phyloP scores from a whole-genome alignment of 1,140 invertebrate genomes.

The Penaeus vannamei region DNA sequence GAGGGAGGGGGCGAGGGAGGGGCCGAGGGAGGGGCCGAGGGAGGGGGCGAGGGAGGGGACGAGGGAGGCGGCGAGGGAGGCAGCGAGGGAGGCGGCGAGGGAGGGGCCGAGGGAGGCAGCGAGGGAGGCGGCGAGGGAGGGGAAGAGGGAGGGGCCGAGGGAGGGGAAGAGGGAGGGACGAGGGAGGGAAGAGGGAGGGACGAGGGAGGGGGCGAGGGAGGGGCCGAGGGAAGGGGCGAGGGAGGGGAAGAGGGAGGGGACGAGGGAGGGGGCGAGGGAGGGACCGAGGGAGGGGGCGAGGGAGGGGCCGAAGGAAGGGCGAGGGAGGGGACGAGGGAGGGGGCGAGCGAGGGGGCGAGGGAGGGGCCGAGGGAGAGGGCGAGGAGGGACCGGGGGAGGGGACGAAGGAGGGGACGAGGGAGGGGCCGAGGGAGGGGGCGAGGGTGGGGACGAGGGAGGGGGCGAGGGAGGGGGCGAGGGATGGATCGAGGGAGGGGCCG shows the following conservation, averaged over 20 bases:
- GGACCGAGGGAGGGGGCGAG: not conserved
- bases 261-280: not conserved
- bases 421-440: no score
- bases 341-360: no score
- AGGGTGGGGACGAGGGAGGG: not conserved
- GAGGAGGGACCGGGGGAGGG: not conserved
- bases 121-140: not conserved
- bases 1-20: not conserved
- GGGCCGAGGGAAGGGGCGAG: not conserved
- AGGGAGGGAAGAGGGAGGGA: not conserved
- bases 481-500: not conserved
- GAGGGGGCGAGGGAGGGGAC: not conserved
- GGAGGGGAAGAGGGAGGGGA: not conserved
- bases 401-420: not conserved
- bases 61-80: not conserved
- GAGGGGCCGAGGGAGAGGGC: no score
- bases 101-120: no score
- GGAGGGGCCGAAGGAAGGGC: not conserved
- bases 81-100: not conserved
- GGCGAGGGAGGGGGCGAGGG: not conserved
- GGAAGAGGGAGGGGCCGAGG: not conserved
- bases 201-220: not conserved
- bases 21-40: not conserved
- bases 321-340: not conserved
- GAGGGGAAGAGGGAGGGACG: not conserved